Base-by-base conservation (phyloP, 2,888 invertebrate genomes). In the Hyposoter dolosus region DNA sequence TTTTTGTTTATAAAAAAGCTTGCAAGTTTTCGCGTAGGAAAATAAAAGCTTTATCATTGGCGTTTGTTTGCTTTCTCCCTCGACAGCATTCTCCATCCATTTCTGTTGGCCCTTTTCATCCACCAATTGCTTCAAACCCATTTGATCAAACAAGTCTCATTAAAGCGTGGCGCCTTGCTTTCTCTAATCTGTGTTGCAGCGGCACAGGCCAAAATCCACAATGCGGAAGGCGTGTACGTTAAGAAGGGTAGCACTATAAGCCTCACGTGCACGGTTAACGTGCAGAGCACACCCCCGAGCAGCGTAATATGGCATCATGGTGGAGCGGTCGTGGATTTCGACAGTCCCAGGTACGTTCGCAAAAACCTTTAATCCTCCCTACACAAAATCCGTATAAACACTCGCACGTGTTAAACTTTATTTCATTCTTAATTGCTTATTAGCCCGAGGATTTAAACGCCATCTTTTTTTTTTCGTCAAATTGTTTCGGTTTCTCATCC, bases 171-270 rank as follows among this genome's bases (percentile, higher is more conserved):
- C 74, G 77, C 86, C 69, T 72, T 45, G 72, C 85, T 86, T 86
- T 88, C 89, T 90, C 88, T 89, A 87, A 90, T 90, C 88, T 90
- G 85, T 95, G 95, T 95, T 96, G 89, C 96, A 98, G 98, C 98
- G 92, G 98, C 98, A 47, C 97, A 97, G 92, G 98, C 98, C 69
- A 96, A 96, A 93, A 98, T 98, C 93, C 96, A 97, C 94, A 98
- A 98, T 87, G 97, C 98, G 65, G 96, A 97, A 90, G 98, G 98
- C 92, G 97, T 98, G 90, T 98, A 97, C 94, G 98, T 98, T 92
- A 98, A 98, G 95, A 97, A 97, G 94, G 98, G 98, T 91, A 98
- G 98, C 94, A 98, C 98, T 89, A 98, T 98, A 95, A 98, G 98
- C 90, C 95, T 98, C 93, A 97, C 98, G 83, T 98, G 98, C 94